Evolutionary conservation across 2,797 vertebrate genomes (phyloP).

Genomic region (Alcedo atthis): DNA sequence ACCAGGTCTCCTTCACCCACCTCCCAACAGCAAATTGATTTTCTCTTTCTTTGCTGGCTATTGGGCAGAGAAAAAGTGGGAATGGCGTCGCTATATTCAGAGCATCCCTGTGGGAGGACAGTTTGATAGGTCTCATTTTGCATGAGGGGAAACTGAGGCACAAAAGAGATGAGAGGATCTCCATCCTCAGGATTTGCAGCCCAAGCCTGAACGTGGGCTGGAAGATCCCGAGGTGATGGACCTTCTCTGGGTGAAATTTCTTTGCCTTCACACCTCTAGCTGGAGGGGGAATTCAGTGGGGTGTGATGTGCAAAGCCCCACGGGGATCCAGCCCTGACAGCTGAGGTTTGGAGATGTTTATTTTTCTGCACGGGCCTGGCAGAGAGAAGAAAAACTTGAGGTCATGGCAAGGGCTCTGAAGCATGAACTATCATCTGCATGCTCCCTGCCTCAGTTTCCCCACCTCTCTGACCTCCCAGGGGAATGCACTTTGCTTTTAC

Average conservation of each 20-base stretch:
- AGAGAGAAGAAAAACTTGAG: neutral
- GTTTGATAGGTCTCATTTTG: neutral
- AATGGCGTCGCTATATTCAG: fast-evolving
- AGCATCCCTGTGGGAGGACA: neutral
- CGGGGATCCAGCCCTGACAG: neutral
- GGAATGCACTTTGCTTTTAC: neutral
- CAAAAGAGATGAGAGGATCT: neutral
- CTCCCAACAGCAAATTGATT: fast-evolving
- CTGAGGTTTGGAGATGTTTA: neutral
- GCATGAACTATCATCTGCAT: fast-evolving
- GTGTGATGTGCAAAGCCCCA: fast-evolving
- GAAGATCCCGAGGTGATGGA: neutral
- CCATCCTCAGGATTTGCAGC: too few relatives aligned
- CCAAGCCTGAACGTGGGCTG: neutral
- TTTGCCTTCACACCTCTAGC: neutral
- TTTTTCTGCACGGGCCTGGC: neutral
- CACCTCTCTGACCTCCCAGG: fast-evolving
- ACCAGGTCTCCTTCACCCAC: neutral
- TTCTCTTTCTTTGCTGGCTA: neutral
- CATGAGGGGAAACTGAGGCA: conserved; percentile 3
- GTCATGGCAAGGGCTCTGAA: neutral
- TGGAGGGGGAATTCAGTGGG: neutral
- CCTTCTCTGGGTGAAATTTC: neutral
- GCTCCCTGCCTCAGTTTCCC: conserved; percentile 13
- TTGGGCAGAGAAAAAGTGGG: neutral